Percentiles rank a stretch among this genome's conserved stretches.
Conservation (phyloP, 2,797 vertebrate genomes). For the Steatocranus sp. region DNA sequence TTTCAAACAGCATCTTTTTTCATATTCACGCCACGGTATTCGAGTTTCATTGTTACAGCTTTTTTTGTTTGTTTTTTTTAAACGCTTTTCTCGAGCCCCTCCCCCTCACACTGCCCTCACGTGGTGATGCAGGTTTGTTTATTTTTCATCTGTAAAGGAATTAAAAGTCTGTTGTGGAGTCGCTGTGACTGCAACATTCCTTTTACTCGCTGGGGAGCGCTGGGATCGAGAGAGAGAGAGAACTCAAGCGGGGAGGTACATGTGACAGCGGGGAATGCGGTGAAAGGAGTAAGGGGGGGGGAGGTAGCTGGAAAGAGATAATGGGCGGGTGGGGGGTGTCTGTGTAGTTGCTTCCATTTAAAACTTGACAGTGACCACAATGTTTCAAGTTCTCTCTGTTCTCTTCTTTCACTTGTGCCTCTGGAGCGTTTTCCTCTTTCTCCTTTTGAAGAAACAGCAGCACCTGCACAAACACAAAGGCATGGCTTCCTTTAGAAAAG, state of each 20-base stretch:
- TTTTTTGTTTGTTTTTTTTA: slow-evolving; percentile 44
- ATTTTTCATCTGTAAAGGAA: slow-evolving; percentile 65
- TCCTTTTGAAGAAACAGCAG: slow-evolving; percentile 98
- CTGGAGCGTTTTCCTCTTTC: slow-evolving; percentile 97
- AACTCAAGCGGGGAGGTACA: slow-evolving; percentile 1
- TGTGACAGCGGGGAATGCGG: slow-evolving; percentile 12
- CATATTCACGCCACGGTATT: slow-evolving; percentile 71
- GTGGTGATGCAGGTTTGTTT: slow-evolving; percentile 62
- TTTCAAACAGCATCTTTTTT: slow-evolving; percentile 76
- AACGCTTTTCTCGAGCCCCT: slow-evolving; percentile 60
- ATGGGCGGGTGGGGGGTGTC: not conserved
- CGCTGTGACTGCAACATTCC: slow-evolving; percentile 69
- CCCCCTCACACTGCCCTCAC: not conserved
- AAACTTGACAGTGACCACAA: slow-evolving; percentile 82
- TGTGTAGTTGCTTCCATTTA: slow-evolving; percentile 78
- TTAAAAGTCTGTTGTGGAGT: slow-evolving; percentile 72
- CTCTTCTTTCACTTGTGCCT: slow-evolving; percentile 89
- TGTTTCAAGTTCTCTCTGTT: slow-evolving; percentile 76
- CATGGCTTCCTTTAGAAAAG: not conserved
- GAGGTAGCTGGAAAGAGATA: slow-evolving; percentile 5
- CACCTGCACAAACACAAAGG: slow-evolving; percentile 75
- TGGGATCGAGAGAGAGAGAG: slow-evolving; percentile 26
- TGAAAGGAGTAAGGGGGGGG: not conserved
- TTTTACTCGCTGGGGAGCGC: slow-evolving; percentile 56
- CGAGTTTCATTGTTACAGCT: slow-evolving; percentile 71